Evolutionary conservation across 2,113 vertebrate genomes (phyloP).

Genomic region (Oreochromis niloticus): DNA sequence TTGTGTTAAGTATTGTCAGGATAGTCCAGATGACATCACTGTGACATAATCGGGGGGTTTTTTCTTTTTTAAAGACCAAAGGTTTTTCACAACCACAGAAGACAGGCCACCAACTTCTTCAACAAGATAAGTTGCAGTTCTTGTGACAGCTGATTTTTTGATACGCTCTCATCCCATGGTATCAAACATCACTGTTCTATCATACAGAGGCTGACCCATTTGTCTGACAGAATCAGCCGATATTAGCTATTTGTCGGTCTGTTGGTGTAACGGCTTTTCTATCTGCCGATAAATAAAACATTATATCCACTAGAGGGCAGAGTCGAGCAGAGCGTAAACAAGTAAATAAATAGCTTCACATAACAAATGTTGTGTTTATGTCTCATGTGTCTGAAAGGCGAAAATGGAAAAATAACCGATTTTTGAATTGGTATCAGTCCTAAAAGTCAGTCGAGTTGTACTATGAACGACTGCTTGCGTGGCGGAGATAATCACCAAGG

Average conservation of each 20-base stretch:
- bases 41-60: neutral
- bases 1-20: neutral
- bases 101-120: neutral
- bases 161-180: neutral
- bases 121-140: neutral
- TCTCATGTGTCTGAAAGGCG: accelerated
- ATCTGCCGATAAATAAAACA: accelerated
- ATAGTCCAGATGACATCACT: neutral
- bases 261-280: accelerated
- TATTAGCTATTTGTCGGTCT: neutral
- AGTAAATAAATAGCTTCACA: neutral
- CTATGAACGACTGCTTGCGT: neutral
- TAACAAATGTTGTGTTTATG: neutral
- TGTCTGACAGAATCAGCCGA: neutral
- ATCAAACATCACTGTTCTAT: accelerated
- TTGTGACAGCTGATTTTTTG: neutral
- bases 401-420: neutral
- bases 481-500: neutral
- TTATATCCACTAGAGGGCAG: neutral
- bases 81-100: neutral
- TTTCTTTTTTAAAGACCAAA: neutral
- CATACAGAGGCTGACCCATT: neutral
- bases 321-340: neutral
- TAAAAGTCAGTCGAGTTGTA: neutral
- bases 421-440: accelerated